Percentiles rank a stretch among this genome's conserved stretches.
phyloP scores from a whole-genome alignment of 2,113 vertebrate species.

The Lampris megalopsis region DNA sequence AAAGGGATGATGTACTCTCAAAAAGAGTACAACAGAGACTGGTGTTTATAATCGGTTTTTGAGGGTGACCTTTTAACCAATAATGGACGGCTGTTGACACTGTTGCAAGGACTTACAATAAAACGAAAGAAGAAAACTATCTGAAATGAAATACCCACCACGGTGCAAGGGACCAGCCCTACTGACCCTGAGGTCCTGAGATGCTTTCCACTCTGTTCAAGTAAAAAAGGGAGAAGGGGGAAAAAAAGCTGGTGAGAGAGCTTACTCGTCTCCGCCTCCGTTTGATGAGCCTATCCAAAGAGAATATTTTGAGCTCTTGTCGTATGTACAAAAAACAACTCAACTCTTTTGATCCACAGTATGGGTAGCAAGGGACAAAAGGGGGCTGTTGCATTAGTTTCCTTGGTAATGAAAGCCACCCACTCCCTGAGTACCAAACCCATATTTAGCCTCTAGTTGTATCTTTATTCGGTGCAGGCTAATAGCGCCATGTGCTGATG shows the following conservation, averaged over 20 bases:
- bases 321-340: constrained; percentile 7
- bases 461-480: constrained; percentile 51
- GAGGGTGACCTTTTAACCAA: too few species aligned
- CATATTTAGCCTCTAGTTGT: constrained; percentile 60
- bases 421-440: constrained; percentile 29
- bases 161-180: neutral
- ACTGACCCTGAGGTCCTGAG: neutral
- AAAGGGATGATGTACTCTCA: too few species aligned
- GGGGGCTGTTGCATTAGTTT: constrained; percentile 57
- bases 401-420: constrained; percentile 66
- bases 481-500: constrained; percentile 53
- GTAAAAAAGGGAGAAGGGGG: neutral
- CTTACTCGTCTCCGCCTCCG: constrained; percentile 6
- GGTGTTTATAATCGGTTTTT: too few species aligned
- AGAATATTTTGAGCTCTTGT: constrained; percentile 52
- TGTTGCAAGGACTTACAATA: too few species aligned
- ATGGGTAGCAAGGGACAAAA: constrained; percentile 43
- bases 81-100: too few species aligned
- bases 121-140: too few species aligned
- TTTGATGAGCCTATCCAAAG: constrained; percentile 59
- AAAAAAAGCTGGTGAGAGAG: constrained; percentile 1
- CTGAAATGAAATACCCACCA: constrained; percentile 6
- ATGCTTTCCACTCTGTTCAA: constrained; percentile 30
- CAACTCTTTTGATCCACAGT: constrained; percentile 62
- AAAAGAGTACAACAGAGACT: too few species aligned